A percentile compares a stretch with the other conserved stretches of the same genome.
Evolutionary conservation across 2,888 invertebrate genomes (phyloP).

Genomic region (Leptopilina myrica): DNA sequence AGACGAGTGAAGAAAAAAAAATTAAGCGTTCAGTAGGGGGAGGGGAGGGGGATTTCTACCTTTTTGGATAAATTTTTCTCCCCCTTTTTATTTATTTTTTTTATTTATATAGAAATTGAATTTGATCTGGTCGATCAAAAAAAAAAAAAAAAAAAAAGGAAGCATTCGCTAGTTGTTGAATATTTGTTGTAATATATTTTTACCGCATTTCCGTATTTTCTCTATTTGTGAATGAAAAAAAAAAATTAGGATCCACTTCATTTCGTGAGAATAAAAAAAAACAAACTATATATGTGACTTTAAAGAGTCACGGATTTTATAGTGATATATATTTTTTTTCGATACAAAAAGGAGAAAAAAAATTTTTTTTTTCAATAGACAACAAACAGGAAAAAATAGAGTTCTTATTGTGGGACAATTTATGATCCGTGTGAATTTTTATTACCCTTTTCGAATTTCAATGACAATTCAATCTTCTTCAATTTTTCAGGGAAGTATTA

Average conservation of each 20-base stretch:
- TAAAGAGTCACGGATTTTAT: slow-evolving; percentile 5
- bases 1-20: too few species aligned
- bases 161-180: background rate
- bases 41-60: background rate
- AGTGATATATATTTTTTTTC: background rate
- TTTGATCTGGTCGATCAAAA: slow-evolving; percentile 48
- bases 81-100: background rate
- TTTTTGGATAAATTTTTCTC: slow-evolving; percentile 5
- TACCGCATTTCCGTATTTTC: slow-evolving; percentile 16
- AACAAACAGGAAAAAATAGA: too few species aligned
- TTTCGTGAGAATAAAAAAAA: slow-evolving; percentile 21
- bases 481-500: too few species aligned
- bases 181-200: slow-evolving; percentile 25
- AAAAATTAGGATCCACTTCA: slow-evolving; percentile 33
- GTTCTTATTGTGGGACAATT: too few species aligned
- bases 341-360: background rate
- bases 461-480: too few species aligned
- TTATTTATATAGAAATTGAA: slow-evolving; percentile 27
- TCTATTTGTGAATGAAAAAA: slow-evolving; percentile 3
- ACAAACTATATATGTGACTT: background rate
- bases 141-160: slow-evolving; percentile 33
- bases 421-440: too few species aligned
- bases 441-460: too few species aligned
- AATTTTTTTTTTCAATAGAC: too few species aligned
- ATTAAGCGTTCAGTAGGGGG: slow-evolving; percentile 17